Evolutionary conservation across 1,140 invertebrate species (phyloP).

Genomic region (Musca domestica): DNA sequence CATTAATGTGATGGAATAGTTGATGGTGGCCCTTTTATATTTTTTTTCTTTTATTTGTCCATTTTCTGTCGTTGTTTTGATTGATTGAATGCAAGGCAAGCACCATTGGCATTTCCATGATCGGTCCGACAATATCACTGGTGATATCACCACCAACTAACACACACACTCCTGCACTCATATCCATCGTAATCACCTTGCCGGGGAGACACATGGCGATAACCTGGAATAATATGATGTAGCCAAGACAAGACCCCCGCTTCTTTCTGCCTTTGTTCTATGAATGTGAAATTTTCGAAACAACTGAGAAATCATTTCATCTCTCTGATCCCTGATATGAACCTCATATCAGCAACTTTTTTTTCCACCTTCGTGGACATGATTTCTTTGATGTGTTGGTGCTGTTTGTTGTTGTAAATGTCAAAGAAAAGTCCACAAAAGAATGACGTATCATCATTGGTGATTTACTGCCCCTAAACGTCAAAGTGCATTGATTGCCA

Average conservation of each 20-base stretch:
- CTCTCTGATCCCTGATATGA: background rate
- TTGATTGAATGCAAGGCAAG: conserved; percentile 16
- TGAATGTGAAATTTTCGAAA: too few species aligned
- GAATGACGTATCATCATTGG: conserved; percentile 3
- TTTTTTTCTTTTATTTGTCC: background rate
- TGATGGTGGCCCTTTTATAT: background rate
- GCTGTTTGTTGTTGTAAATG: background rate
- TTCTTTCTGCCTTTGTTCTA: too few species aligned
- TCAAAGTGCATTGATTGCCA: too few species aligned
- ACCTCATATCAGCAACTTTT: conserved; percentile 10
- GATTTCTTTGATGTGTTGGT: background rate
- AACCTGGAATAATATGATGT: too few species aligned
- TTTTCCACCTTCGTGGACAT: background rate
- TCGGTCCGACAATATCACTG: background rate
- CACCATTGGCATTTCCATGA: background rate
- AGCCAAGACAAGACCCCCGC: too few species aligned
- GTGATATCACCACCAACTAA: conserved; percentile 1
- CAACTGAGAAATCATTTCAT: background rate
- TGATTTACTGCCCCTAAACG: conserved; percentile 2
- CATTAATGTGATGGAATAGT: background rate
- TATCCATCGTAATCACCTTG: too few species aligned
- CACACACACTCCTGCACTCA: too few species aligned
- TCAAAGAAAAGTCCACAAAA: background rate
- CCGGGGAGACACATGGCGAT: too few species aligned
- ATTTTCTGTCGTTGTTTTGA: conserved; percentile 16